Evolutionary conservation across 2,797 vertebrate genomes (phyloP).

Genomic region (Anguilla pacifica): DNA sequence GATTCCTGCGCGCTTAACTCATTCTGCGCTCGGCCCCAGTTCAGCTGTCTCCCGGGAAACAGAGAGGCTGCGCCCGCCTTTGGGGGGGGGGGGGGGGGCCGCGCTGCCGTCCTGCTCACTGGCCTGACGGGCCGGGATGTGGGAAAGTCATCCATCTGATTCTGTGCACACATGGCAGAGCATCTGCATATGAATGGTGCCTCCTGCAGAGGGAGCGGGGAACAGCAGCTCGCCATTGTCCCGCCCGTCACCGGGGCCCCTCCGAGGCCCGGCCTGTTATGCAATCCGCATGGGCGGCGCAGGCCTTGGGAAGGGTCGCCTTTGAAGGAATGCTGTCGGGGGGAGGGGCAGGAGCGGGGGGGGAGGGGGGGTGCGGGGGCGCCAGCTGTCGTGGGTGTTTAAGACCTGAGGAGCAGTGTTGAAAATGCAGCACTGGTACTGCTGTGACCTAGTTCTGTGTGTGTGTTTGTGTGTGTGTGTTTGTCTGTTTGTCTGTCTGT

Average conservation of each 20-base stretch:
- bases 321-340: constrained; percentile 35
- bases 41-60: neutral
- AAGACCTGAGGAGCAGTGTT: constrained; percentile 48
- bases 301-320: constrained; percentile 29
- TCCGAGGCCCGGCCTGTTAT: constrained; percentile 50
- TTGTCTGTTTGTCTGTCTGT: no score
- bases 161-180: constrained; percentile 53
- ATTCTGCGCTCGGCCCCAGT: neutral
- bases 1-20: neutral
- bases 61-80: neutral
- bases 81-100: neutral
- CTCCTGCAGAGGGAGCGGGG: constrained; percentile 57
- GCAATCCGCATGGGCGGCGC: constrained; percentile 46
- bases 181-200: constrained; percentile 72
- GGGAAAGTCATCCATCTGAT: constrained; percentile 42
- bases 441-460: constrained; percentile 69
- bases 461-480: constrained; percentile 9
- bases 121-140: constrained; percentile 40
- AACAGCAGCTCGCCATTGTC: constrained; percentile 46
- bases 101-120: neutral
- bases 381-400: constrained; percentile 52
- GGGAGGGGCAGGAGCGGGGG: constrained; percentile 21
- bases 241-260: constrained; percentile 46
- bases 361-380: constrained; percentile 34
- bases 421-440: constrained; percentile 52